These are phyloP conservation scores for Sphenopsis melanotis DNA, from an alignment of 2,797 vertebrate species.

Conservation along the genomic window DNA sequence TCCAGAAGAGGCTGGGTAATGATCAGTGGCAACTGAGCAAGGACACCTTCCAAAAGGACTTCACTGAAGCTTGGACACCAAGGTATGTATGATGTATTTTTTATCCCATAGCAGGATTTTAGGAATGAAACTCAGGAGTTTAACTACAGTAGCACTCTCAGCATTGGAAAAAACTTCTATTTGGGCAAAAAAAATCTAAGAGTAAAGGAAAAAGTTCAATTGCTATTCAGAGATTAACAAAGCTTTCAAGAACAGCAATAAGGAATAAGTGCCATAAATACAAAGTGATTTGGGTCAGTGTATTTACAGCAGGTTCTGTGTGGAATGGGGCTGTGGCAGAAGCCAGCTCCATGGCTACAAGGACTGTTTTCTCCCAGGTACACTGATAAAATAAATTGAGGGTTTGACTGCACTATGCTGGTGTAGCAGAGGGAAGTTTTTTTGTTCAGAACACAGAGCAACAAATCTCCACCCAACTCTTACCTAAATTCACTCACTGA, in stretches of 20 bases:
- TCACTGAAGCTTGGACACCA: background rate
- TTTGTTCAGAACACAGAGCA: background rate
- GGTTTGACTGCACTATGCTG: background rate
- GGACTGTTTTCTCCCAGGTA: background rate
- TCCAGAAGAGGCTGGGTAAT: fast-evolving
- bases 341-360: background rate
- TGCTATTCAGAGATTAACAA: background rate
- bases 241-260: background rate
- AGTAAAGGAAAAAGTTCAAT: background rate
- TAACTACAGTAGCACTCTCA: background rate
- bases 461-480: background rate
- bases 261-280: background rate
- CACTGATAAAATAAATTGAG: background rate
- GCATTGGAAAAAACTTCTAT: background rate
- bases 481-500: background rate
- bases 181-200: background rate
- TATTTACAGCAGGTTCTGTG: background rate
- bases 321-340: background rate
- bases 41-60: background rate
- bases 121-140: too few relatives aligned
- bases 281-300: background rate
- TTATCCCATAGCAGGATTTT: too few relatives aligned
- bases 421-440: background rate
- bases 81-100: background rate
- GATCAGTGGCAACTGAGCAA: background rate